Evolutionary conservation across 2,797 vertebrate genomes (phyloP).

Genomic region (Brachymystax lenok): DNA sequence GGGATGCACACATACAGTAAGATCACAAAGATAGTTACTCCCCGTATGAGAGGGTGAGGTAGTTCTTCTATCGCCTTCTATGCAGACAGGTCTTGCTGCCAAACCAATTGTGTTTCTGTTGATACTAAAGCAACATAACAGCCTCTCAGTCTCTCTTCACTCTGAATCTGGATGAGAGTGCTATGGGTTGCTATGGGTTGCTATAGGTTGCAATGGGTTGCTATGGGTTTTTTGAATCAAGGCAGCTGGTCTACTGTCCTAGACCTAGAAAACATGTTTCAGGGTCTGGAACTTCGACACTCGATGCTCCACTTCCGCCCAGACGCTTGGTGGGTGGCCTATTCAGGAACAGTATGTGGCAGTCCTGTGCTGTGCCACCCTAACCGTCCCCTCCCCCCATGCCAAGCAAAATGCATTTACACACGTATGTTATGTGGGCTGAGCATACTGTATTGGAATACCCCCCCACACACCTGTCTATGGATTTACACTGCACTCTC

Average conservation of each 20-base stretch:
- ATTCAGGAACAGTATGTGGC: conserved; percentile 33
- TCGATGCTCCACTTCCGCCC: conserved; percentile 6
- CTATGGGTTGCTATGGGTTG: neutral
- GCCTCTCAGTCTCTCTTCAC: neutral
- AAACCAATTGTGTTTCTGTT: neutral
- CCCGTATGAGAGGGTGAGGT: neutral
- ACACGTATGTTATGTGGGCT: neutral
- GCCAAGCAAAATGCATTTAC: neutral
- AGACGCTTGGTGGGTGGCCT: neutral
- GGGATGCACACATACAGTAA: too few relatives aligned
- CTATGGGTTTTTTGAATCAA: neutral
- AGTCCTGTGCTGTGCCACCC: conserved; percentile 2
- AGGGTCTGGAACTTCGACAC: conserved; percentile 9
- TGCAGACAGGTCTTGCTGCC: neutral
- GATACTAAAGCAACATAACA: neutral
- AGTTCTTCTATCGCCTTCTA: neutral
- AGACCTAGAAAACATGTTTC: neutral
- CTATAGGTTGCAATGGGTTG: neutral
- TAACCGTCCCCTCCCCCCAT: neutral
- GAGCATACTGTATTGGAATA: conserved; percentile 3
- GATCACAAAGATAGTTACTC: too few relatives aligned
- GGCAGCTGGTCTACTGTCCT: neutral
- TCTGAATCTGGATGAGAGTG: neutral
- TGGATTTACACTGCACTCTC: conserved; percentile 8
- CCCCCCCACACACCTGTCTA: neutral